Conservation (phyloP, 2,797 vertebrate genomes). For the Sebastes taczanowskii region DNA sequence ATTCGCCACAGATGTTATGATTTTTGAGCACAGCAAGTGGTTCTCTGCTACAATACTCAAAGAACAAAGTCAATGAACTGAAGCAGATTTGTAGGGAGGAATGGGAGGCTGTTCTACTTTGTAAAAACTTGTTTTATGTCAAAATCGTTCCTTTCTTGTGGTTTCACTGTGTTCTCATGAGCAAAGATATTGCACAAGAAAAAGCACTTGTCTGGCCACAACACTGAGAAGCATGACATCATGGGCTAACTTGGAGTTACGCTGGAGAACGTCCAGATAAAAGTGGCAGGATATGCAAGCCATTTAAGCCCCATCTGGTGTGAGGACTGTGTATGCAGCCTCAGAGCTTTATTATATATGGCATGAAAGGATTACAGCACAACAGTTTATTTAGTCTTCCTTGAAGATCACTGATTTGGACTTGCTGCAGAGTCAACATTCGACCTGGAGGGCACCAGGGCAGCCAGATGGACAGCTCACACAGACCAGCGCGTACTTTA, state of each 20-base stretch:
- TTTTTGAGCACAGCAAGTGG: constrained; percentile 11
- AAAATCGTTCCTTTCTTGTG: constrained; percentile 43
- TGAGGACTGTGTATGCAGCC: constrained; percentile 44
- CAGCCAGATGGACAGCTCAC: constrained; percentile 42
- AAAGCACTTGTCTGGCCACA: constrained; percentile 39
- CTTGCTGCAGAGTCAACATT: constrained; percentile 42
- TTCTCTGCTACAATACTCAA: constrained; percentile 32
- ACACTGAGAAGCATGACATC: constrained; percentile 51
- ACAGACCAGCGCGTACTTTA: neutral
- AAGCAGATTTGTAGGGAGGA: constrained; percentile 59
- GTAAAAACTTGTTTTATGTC: constrained; percentile 45
- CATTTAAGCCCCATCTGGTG: constrained; percentile 64
- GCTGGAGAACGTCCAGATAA: constrained; percentile 68
- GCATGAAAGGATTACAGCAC: constrained; percentile 56
- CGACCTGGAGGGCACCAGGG: constrained; percentile 45
- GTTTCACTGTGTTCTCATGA: constrained; percentile 40
- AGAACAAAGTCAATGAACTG: constrained; percentile 44
- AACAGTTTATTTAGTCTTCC: constrained; percentile 46
- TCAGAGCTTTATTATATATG: constrained; percentile 53
- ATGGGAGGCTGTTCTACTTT: constrained; percentile 34
- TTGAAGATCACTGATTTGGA: constrained; percentile 57
- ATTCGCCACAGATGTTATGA: constrained; percentile 48
- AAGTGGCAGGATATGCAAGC: constrained; percentile 62
- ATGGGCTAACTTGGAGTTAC: constrained; percentile 38
- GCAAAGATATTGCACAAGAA: constrained; percentile 23